phyloP scores from a whole-genome alignment of 2,888 invertebrate species.

The Glaucopsyche alexis region DNA sequence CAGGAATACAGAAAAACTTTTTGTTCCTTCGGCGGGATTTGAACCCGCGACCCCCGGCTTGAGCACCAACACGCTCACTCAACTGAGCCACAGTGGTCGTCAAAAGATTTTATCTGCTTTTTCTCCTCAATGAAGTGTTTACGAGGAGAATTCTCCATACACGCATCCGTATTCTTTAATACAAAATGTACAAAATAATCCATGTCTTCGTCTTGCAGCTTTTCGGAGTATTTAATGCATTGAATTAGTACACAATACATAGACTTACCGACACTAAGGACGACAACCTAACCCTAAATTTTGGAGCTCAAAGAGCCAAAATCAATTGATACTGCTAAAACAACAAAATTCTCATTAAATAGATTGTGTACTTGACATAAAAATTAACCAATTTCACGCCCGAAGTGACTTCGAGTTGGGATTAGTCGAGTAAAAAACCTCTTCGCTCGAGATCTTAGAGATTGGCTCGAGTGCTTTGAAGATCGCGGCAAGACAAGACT shows the following conservation, averaged over 20 bases:
- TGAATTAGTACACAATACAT: neutral
- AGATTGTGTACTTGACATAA: constrained; percentile 15
- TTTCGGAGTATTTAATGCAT: neutral
- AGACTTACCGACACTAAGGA: neutral
- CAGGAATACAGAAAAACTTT: too few species aligned
- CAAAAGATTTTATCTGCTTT: too few species aligned
- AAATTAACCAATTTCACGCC: constrained; percentile 26
- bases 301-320: neutral
- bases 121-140: too few species aligned
- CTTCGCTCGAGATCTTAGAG: constrained; percentile 3
- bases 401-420: constrained; percentile 3
- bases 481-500: neutral
- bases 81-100: too few species aligned
- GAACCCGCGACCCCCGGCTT: too few species aligned
- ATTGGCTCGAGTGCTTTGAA: neutral
- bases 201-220: too few species aligned
- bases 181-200: too few species aligned
- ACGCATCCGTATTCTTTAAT: too few species aligned
- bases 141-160: too few species aligned
- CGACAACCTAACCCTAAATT: neutral
- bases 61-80: too few species aligned
- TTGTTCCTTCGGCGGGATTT: too few species aligned
- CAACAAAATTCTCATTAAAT: constrained; percentile 1
- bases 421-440: constrained; percentile 16
- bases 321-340: neutral